Conservation (phyloP, 2,797 vertebrate genomes). For the Staurois parvus region DNA sequence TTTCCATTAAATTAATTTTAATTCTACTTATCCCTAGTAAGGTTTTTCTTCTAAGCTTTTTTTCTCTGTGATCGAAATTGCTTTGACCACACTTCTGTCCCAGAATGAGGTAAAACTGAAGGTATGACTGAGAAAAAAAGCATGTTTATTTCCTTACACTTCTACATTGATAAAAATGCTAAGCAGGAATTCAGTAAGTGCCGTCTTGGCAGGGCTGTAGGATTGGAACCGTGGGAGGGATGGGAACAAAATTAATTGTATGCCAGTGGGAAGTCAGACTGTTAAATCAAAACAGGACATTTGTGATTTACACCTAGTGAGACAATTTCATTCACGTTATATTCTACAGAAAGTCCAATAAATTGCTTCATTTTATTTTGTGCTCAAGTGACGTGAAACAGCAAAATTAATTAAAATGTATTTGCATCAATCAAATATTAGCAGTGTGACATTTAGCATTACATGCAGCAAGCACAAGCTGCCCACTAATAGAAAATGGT, state of each 20-base stretch:
- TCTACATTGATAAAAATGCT: background rate
- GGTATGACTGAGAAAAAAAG: background rate
- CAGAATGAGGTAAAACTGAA: too few species aligned
- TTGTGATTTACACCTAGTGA: slow-evolving; percentile 1
- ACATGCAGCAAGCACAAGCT: too few species aligned
- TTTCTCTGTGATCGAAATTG: too few species aligned
- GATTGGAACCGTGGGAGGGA: background rate
- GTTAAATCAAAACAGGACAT: background rate
- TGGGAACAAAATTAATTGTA: background rate
- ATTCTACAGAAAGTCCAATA: background rate
- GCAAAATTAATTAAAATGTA: background rate
- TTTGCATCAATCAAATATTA: background rate
- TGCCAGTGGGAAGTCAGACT: background rate
- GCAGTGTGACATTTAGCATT: too few species aligned
- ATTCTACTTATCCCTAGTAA: too few species aligned
- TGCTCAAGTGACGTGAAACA: background rate
- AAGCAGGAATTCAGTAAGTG: background rate
- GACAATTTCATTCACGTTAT: background rate
- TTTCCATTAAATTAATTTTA: too few species aligned
- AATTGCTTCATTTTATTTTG: background rate
- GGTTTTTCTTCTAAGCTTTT: too few species aligned
- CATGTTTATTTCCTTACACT: background rate
- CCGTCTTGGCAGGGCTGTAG: background rate
- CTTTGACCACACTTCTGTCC: too few species aligned
- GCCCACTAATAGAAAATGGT: too few species aligned